These are phyloP conservation scores for Tangachromis dhanisi DNA, from an alignment of 2,113 vertebrate species.

Conservation along the genomic window DNA sequence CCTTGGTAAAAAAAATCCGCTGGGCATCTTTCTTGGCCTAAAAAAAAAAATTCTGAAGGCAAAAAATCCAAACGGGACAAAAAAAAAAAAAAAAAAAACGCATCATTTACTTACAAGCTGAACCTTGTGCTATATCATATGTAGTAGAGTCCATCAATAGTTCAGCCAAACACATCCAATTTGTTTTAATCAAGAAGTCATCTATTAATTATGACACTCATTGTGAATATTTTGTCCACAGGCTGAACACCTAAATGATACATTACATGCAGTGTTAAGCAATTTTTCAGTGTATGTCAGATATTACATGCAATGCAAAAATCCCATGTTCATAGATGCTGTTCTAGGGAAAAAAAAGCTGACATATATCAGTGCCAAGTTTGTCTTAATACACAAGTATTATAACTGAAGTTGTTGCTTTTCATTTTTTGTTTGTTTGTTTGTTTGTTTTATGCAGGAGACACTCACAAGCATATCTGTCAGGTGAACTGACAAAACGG, in stretches of 20 bases:
- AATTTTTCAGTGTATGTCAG: background rate
- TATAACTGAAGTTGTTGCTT: background rate
- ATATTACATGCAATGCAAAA: background rate
- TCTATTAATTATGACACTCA: background rate
- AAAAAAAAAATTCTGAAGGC: no score
- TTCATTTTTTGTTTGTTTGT: background rate
- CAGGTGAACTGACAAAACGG: background rate
- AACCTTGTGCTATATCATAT: background rate
- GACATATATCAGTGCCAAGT: background rate
- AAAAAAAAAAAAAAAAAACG: no score
- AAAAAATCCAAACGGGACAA: no score
- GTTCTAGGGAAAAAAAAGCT: background rate
- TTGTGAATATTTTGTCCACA: background rate
- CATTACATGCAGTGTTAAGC: background rate
- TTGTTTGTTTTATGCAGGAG: background rate
- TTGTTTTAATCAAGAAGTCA: background rate
- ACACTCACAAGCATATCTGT: background rate
- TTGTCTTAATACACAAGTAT: background rate
- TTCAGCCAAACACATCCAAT: background rate
- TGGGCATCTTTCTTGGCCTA: no score
- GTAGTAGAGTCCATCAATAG: background rate
- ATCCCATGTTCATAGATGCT: background rate
- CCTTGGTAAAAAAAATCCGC: no score
- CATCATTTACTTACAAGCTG: background rate
- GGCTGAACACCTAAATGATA: background rate